Percentiles rank a stretch among this genome's conserved stretches.
Evolutionary conservation across 1,140 invertebrate genomes (phyloP).

Genomic region (Neocloeon triangulifer): DNA sequence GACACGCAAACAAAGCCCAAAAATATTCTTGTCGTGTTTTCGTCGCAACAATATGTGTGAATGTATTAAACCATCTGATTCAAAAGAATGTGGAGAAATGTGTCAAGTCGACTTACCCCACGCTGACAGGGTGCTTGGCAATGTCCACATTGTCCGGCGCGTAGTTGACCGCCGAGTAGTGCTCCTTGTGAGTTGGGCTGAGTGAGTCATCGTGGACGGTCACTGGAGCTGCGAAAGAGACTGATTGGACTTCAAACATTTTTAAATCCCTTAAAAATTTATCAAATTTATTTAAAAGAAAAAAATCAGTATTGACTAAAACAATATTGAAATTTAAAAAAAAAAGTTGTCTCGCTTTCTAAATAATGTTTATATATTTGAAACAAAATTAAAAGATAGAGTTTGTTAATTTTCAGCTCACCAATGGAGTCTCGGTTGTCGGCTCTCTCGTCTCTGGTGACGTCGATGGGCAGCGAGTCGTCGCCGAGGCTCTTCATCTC

Average conservation of each 20-base stretch:
- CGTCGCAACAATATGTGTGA: too few relatives aligned
- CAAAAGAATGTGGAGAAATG: too few relatives aligned
- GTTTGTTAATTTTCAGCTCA: conserved; percentile 4
- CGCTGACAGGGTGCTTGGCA: conserved; percentile 55
- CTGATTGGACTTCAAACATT: too few relatives aligned
- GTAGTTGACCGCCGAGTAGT: conserved; percentile 26
- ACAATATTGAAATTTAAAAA: background rate
- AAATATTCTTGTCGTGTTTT: too few relatives aligned
- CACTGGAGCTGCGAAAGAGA: conserved; percentile 23
- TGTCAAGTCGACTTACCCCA: conserved; percentile 43
- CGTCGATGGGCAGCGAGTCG: conserved; percentile 79
- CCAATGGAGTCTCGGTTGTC: conserved; percentile 23
- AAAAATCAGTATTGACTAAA: background rate
- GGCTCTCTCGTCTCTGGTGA: conserved; percentile 65
- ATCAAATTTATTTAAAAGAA: background rate
- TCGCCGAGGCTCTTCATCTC: conserved; percentile 88
- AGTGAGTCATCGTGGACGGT: conserved; percentile 33
- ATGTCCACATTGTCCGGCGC: conserved; percentile 74
- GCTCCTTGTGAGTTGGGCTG: conserved; percentile 33
- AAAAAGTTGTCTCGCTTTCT: too few relatives aligned
- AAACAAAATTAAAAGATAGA: too few relatives aligned
- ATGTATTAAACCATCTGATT: too few relatives aligned
- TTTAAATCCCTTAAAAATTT: background rate
- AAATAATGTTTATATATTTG: too few relatives aligned
- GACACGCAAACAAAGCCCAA: too few relatives aligned